Base-by-base conservation (phyloP, 1,140 invertebrate genomes). In the Vanessa tameamea region DNA sequence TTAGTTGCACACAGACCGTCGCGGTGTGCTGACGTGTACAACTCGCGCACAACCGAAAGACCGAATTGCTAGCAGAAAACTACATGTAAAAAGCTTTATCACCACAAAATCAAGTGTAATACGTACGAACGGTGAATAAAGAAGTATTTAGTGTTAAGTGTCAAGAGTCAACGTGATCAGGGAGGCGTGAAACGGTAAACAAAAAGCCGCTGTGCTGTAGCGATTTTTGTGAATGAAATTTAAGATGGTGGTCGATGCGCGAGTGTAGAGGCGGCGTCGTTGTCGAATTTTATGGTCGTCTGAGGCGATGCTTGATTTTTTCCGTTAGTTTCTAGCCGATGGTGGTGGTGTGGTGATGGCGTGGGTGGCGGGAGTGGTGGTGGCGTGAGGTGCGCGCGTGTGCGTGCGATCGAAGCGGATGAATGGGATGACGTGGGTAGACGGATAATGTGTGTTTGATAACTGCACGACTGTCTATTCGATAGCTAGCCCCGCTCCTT, bases 211-310 rank as follows among this genome's bases (percentile, higher is more conserved):
- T 85, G 77, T 88, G 81, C 81, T 82, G 81, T 87, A 87, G 88
- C 84, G 85, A 91, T 86, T 90, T 91, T 92, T 91, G 90, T 92
- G 90, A 92, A 92, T 92, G 89, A 75, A 91, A 90, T 87, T 87
- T 92, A 92, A 92, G 85, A 92, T 92, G 90, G 90, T 87, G 88
- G 90, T 87, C 85, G 84, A 76, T 81, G 87, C 83, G 85, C 82
- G 84, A 80, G 51, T 79, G 80, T 79, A 77, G 73, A 78, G 78
- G 77, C 77, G 80, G 74, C 78, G 80, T 81, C 75, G 81, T 82
- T 31, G 73, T 84, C 66, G 47, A 66, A 47, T 86, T 86, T 83
- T 80, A 76, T 83, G 77, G 69, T 75, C 69, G 66, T 74, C 65
- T 66, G 47, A 72, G 73, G 69, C 69, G 64, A 72, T 79, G 82